A percentile compares a stretch with the other conserved stretches of the same genome.
These are phyloP conservation scores for Batillaria attramentaria DNA, from an alignment of 1,140 invertebrate species.

Conservation along the genomic window DNA sequence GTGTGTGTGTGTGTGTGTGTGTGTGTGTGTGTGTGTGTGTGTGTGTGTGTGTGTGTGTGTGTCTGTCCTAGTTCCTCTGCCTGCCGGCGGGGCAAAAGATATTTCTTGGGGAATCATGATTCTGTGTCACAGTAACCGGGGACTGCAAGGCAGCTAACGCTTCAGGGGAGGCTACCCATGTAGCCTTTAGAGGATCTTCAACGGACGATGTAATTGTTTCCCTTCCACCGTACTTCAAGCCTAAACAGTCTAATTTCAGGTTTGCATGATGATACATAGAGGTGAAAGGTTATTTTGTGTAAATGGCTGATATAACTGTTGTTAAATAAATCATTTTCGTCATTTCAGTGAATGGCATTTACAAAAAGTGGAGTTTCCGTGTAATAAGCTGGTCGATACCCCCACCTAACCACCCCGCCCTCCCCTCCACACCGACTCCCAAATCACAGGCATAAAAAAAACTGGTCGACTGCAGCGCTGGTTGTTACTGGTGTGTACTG, in stretches of 20 bases:
- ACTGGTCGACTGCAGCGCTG: neutral
- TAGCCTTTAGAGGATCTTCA: neutral
- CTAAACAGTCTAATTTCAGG: too few species aligned
- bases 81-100: neutral
- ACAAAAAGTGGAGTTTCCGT: too few species aligned
- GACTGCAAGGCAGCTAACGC: neutral
- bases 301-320: too few species aligned
- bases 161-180: neutral
- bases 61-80: neutral
- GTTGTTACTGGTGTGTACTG: neutral
- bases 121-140: neutral
- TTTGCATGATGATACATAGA: too few species aligned
- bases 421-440: too few species aligned
- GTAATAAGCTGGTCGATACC: too few species aligned
- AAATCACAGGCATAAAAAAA: too few species aligned
- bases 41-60: conserved; percentile 1
- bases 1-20: neutral
- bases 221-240: neutral
- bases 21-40: neutral
- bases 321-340: too few species aligned
- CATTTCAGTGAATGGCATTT: too few species aligned
- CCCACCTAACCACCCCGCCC: too few species aligned
- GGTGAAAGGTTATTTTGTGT: too few species aligned
- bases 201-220: neutral
- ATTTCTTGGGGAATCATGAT: neutral